Conservation (phyloP, 2,797 vertebrate species). For the Poliocrania exsul region DNA sequence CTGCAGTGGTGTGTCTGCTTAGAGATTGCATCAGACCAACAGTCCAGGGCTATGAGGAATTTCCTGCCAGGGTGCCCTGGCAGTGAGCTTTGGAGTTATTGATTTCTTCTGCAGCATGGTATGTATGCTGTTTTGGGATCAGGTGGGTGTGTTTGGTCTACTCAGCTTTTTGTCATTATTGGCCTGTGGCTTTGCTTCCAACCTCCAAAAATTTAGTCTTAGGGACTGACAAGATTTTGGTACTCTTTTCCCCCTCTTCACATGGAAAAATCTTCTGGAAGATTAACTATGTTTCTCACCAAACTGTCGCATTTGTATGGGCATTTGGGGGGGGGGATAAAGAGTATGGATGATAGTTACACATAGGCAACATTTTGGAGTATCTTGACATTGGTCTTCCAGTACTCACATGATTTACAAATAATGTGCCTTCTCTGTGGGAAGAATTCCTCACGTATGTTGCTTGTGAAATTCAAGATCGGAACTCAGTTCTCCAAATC, state of each 20-base stretch:
- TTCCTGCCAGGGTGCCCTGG: neutral
- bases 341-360: neutral
- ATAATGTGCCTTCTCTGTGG: neutral
- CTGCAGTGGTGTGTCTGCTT: neutral
- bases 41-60: neutral
- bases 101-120: neutral
- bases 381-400: neutral
- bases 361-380: neutral
- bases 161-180: neutral
- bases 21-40: neutral
- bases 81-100: neutral
- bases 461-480: neutral
- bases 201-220: neutral
- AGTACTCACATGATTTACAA: neutral
- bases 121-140: neutral
- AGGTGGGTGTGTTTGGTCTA: neutral
- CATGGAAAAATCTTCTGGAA: neutral
- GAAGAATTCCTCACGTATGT: neutral
- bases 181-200: neutral
- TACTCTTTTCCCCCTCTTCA: neutral
- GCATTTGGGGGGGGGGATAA: neutral
- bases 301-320: fast-evolving
- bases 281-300: neutral
- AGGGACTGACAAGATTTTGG: neutral
- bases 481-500: neutral